Percentiles rank a stretch among this genome's conserved stretches.
Conservation (phyloP, 2,113 vertebrate species). For the Xenus cinereus region DNA sequence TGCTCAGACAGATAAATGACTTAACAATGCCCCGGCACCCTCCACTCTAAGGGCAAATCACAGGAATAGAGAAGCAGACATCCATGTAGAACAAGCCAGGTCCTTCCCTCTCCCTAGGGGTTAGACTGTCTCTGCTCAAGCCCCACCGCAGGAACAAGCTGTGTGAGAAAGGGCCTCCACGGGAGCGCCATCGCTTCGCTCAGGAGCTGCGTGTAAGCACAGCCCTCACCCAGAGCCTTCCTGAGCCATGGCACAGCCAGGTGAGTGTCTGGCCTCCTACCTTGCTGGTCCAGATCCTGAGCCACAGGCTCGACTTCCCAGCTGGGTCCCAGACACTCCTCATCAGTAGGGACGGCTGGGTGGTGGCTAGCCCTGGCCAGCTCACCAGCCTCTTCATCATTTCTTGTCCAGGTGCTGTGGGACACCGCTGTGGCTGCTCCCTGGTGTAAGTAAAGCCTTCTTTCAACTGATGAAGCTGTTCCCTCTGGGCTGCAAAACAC, state of each 20-base stretch:
- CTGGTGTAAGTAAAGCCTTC: neutral
- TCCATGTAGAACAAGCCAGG: rapidly evolving
- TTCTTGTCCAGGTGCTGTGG: neutral
- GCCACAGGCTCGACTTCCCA: neutral
- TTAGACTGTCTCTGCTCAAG: neutral
- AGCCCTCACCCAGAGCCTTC: too few relatives aligned
- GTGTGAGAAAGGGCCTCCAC: neutral
- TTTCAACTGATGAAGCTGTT: neutral
- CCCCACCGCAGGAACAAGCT: rapidly evolving
- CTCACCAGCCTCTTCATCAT: neutral
- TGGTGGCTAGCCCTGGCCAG: neutral
- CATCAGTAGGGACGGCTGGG: neutral
- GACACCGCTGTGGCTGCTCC: neutral
- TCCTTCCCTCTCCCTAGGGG: neutral
- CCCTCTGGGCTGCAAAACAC: neutral
- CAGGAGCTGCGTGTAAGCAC: neutral
- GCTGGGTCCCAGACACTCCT: too few relatives aligned
- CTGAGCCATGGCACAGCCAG: neutral
- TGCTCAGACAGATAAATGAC: neutral
- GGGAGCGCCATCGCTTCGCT: neutral
- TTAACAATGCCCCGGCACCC: neutral
- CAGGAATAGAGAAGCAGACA: neutral
- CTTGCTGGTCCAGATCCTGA: neutral
- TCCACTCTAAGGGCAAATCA: neutral
- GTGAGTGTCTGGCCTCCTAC: rapidly evolving